Evolutionary conservation across 1,140 invertebrate genomes (phyloP).

Genomic region (Apis florea): DNA sequence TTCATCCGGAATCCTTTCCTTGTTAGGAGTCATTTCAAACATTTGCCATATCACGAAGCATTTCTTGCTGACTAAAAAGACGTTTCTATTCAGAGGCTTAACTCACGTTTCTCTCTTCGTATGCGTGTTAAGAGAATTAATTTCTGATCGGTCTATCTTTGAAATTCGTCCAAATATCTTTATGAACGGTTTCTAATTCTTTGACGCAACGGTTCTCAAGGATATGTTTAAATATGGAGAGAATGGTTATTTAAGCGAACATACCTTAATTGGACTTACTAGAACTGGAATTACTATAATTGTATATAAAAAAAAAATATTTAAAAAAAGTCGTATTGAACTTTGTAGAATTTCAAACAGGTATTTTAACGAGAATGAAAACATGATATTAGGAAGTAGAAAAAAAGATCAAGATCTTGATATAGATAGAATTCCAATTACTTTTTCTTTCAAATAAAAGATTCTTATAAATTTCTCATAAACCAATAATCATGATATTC

Average conservation of each 20-base stretch:
- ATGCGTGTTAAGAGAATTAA: not conserved
- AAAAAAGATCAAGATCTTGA: too few relatives aligned
- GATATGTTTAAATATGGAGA: not conserved
- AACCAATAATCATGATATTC: not conserved
- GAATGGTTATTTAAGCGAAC: not conserved
- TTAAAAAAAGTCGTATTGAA: not conserved
- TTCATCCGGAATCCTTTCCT: slow-evolving; percentile 52
- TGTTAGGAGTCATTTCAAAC: slow-evolving; percentile 67
- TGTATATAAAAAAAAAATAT: not conserved
- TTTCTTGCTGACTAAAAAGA: slow-evolving; percentile 56
- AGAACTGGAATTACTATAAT: not conserved
- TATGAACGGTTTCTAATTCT: too few relatives aligned
- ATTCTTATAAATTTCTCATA: not conserved
- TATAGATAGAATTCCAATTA: not conserved
- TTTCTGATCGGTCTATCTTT: not conserved
- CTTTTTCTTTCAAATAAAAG: not conserved
- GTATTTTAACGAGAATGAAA: too few relatives aligned
- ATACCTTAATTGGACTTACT: not conserved
- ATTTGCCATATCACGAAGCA: slow-evolving; percentile 62
- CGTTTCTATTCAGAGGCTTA: slow-evolving; percentile 9
- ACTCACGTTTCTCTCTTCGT: not conserved
- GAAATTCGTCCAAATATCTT: not conserved
- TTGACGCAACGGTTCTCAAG: not conserved
- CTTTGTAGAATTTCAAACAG: too few relatives aligned
- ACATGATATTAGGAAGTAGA: not conserved